phyloP scores from a whole-genome alignment of 2,797 vertebrate genomes.

The Sparus aurata region DNA sequence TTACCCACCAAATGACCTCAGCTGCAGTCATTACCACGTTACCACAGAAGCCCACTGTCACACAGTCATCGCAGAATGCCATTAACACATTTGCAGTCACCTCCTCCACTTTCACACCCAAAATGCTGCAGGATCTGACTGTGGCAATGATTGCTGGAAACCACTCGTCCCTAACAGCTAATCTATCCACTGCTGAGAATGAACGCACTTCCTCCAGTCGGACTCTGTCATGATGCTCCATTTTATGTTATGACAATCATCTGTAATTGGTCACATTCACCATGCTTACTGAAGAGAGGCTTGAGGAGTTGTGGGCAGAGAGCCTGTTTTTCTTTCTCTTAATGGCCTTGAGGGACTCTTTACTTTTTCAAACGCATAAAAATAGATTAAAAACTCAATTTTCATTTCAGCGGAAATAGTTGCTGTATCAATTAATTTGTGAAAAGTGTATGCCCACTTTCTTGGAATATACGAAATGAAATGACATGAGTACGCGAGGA shows the following conservation, averaged over 20 bases:
- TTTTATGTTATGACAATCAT: conserved; percentile 9
- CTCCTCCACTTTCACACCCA: conserved; percentile 66
- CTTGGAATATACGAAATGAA: not conserved
- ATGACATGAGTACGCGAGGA: not conserved
- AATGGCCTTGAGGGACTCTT: conserved; percentile 2
- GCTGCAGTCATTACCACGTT: conserved; percentile 24
- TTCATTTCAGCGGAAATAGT: not conserved
- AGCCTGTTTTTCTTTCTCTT: not conserved
- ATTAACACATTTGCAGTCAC: conserved; percentile 67
- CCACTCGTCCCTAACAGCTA: conserved; percentile 18
- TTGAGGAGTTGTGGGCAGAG: not conserved
- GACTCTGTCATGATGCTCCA: not conserved
- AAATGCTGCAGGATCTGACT: conserved; percentile 43
- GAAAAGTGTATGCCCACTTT: not conserved
- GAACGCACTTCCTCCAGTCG: not conserved
- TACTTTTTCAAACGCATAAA: not conserved
- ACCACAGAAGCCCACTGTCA: conserved; percentile 6
- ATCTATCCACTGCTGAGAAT: conserved; percentile 19
- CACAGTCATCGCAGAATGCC: conserved; percentile 57
- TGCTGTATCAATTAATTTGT: not conserved
- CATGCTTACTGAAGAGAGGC: not conserved
- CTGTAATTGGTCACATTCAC: conserved; percentile 1
- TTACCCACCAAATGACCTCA: conserved; percentile 53
- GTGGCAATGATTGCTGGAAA: conserved; percentile 27
- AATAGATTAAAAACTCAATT: not conserved